Evolutionary conservation across 2,113 vertebrate species (phyloP).

Genomic region (Crotalus viridis): DNA sequence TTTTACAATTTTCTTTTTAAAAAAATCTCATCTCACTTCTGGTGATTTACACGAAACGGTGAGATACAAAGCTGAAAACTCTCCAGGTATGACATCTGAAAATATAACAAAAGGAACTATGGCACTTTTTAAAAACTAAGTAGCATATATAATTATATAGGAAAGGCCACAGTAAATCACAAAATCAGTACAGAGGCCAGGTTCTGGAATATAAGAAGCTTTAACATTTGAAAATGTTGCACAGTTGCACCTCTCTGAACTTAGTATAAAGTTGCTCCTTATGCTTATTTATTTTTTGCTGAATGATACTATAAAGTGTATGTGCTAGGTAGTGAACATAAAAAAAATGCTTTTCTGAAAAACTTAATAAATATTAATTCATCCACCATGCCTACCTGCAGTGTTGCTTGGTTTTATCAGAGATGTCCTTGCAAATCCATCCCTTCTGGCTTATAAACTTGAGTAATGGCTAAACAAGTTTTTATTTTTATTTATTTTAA

Average conservation of each 20-base stretch:
- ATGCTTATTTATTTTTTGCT: neutral
- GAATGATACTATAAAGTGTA: neutral
- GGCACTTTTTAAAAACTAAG: neutral
- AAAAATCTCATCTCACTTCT: fast-evolving
- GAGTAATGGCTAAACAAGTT: neutral
- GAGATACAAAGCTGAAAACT: neutral
- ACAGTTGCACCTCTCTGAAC: neutral
- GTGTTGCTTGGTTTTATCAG: neutral
- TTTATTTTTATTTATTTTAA: neutral
- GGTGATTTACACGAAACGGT: neutral
- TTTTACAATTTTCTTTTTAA: neutral
- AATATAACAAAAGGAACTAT: neutral
- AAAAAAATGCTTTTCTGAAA: neutral
- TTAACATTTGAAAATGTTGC: neutral
- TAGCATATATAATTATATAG: neutral
- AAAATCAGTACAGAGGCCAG: neutral
- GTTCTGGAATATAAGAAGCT: neutral
- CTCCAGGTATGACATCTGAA: neutral
- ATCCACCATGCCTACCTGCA: neutral
- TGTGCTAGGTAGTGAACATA: neutral
- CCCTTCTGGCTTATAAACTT: neutral
- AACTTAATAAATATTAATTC: neutral
- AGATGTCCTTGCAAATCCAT: neutral
- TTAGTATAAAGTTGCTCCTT: neutral
- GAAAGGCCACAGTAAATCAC: neutral